Evolutionary conservation across 2,113 vertebrate species (phyloP).

Genomic region (Forbesichthys agassizii): DNA sequence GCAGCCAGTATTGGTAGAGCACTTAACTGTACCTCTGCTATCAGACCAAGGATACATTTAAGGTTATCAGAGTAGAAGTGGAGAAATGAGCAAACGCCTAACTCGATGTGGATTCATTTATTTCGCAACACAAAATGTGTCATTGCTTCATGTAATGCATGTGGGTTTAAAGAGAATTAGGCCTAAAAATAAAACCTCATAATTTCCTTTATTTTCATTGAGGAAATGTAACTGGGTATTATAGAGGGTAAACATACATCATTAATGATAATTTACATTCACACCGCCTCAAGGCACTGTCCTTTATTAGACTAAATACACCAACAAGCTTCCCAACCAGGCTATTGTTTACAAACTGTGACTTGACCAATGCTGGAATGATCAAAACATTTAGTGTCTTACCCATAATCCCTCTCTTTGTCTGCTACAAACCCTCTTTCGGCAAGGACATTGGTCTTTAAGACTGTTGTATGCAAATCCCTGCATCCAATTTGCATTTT

Average conservation of each 20-base stretch:
- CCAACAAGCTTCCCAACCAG: slow-evolving; percentile 81
- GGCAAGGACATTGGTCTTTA: slow-evolving; percentile 90
- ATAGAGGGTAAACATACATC: slow-evolving; percentile 65
- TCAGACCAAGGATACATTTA: not conserved
- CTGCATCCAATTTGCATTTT: slow-evolving; percentile 92
- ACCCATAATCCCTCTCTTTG: slow-evolving; percentile 83
- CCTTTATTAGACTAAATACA: slow-evolving; percentile 81
- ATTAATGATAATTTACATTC: slow-evolving; percentile 91
- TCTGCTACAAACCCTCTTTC: slow-evolving; percentile 84
- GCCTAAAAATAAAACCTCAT: not conserved
- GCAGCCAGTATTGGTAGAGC: slow-evolving; percentile 63
- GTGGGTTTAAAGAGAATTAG: not conserved
- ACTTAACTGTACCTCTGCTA: slow-evolving; percentile 41
- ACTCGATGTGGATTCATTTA: no score
- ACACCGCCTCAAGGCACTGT: slow-evolving; percentile 88
- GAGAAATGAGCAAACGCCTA: not conserved
- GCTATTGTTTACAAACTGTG: slow-evolving; percentile 87
- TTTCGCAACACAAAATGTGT: no score
- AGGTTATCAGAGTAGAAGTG: not conserved
- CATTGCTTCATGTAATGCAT: no score
- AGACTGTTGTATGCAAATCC: slow-evolving; percentile 93
- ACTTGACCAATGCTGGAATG: slow-evolving; percentile 83
- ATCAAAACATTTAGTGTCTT: slow-evolving; percentile 83
- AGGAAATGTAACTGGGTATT: slow-evolving; percentile 80
- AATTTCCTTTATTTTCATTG: slow-evolving; percentile 80